Evolutionary conservation across 2,888 invertebrate species (phyloP), one percentile per base, ranked within the genome.

Genomic region (Rhodophaea formosa): DNA sequence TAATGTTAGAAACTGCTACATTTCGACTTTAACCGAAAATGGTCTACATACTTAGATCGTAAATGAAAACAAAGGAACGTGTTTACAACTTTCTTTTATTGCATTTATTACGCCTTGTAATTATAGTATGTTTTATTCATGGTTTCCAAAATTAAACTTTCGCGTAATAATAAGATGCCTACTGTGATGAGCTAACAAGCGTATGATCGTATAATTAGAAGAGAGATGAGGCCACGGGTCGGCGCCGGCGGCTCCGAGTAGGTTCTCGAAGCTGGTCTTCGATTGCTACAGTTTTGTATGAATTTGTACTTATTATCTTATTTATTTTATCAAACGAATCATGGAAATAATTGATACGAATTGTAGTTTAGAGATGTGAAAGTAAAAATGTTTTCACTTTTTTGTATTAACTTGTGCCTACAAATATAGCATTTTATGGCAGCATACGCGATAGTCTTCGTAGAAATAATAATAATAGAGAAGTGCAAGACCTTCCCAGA

Each of bases 231-330:
- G 49, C 15, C 15, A 32, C 14, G 30, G 17, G 51, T 35, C 39
- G 43, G 17, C 45, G n/a, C 32, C 39, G 32, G n/a, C 46, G 43
- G 35, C 42, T 52, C 49, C 15, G 8, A 44, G 16, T 52, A 12
- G 30, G 67, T 67, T 62, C 64, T 70, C 73, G 76, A 68, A 82
- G 79, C 80, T 74, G 78, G 79, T 66, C 79, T 82, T 79, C 72
- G 71, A 65, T 53, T 23, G 23, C 12, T 15, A 8, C 62, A 66
- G 60, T 66, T 67, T 58, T 58, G 58, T 68, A 67, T 61, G 69
- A 70, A 68, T 68, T 69, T 73, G 67, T 71, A 69, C 64, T 68
- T 70, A 62, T 54, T 29, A 35, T 32, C 10, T 57, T 45, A 56
- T 54, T 54, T 60, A 59, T 53, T 58, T 56, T 57, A 45, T 47